Conservation (phyloP, 2,797 vertebrate species). For the Xerus rutilus region DNA sequence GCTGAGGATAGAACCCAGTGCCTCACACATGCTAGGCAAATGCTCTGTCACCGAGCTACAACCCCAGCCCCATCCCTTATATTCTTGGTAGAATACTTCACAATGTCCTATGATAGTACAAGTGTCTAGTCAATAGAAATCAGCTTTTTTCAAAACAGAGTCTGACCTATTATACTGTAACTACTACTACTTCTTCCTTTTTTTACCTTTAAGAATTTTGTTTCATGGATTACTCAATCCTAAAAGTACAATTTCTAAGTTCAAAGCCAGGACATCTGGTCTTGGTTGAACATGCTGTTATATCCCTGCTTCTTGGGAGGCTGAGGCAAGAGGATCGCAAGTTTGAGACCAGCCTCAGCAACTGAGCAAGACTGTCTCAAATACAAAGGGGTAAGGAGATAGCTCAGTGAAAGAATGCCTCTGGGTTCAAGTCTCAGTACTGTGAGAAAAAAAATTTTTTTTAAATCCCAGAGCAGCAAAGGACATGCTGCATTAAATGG, state of each 20-base stretch:
- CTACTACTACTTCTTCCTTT: neutral
- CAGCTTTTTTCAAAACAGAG: neutral
- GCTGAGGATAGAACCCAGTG: too few relatives aligned
- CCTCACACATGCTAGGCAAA: too few relatives aligned
- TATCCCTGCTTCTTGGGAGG: too few relatives aligned
- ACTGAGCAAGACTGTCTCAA: too few relatives aligned
- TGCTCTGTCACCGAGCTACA: too few relatives aligned
- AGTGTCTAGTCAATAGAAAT: neutral
- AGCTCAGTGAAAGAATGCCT: too few relatives aligned
- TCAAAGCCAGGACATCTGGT: neutral
- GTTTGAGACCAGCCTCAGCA: too few relatives aligned
- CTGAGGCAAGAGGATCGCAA: too few relatives aligned
- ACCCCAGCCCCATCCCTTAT: neutral
- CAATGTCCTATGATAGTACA: neutral
- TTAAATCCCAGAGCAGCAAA: neutral
- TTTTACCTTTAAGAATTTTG: neutral
- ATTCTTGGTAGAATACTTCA: conserved; percentile 42
- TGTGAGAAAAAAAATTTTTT: too few relatives aligned
- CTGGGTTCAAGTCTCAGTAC: too few relatives aligned
- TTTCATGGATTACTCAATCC: neutral
- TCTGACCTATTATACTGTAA: neutral
- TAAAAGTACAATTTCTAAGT: neutral
- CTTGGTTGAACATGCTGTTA: too few relatives aligned
- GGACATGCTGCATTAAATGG: neutral
- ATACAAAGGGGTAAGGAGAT: too few relatives aligned